phyloP scores from a whole-genome alignment of 2,797 vertebrate species.

The Macrochelys suwanniensis region DNA sequence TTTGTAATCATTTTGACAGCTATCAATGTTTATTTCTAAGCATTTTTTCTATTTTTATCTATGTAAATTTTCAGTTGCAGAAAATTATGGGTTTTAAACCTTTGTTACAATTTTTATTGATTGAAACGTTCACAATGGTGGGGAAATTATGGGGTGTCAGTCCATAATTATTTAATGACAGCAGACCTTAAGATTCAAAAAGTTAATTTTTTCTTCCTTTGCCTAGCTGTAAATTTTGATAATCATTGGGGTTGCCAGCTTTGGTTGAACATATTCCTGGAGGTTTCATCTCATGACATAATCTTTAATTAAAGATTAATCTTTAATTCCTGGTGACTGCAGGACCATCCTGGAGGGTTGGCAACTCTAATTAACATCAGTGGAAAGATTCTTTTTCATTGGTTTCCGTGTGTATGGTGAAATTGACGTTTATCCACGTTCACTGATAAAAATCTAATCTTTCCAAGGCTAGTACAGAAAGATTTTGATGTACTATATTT shows the following conservation, averaged over 20 bases:
- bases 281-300: not conserved
- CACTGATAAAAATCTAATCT: not conserved
- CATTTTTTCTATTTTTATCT: not conserved
- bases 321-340: not conserved
- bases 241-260: not conserved
- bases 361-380: not conserved
- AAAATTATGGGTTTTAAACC: not conserved
- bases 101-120: too few species aligned
- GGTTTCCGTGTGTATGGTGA: not conserved
- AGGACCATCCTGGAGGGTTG: not conserved
- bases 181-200: not conserved
- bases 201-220: not conserved
- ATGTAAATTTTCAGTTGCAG: not conserved
- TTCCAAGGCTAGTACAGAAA: not conserved
- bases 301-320: not conserved
- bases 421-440: not conserved
- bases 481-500: constrained; percentile 69
- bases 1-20: not conserved
- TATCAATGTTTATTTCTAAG: not conserved
- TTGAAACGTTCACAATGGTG: too few species aligned
- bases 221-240: not conserved
- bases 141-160: too few species aligned
- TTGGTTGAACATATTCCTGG: not conserved
- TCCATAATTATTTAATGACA: not conserved
- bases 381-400: not conserved